These are phyloP conservation scores for Periophthalmus modestus DNA, from an alignment of 2,113 vertebrate genomes.

Conservation along the genomic window DNA sequence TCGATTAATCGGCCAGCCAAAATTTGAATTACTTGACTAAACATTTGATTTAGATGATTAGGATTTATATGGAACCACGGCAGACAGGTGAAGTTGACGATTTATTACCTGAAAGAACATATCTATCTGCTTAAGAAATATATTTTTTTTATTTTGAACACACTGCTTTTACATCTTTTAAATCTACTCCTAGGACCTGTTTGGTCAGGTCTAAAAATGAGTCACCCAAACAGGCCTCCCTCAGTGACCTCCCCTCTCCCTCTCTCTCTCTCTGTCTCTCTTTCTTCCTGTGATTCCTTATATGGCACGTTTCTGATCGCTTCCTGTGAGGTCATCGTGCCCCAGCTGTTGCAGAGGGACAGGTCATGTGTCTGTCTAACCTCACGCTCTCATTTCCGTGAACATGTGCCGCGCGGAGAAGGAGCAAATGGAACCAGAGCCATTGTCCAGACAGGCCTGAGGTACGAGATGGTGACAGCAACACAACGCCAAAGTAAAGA, in stretches of 20 bases:
- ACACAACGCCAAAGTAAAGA: constrained; percentile 31
- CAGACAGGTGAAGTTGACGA: too few species aligned
- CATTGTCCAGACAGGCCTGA: constrained; percentile 33
- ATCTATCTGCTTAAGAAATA: not conserved
- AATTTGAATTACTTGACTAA: too few species aligned
- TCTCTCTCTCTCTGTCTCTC: constrained; percentile 24
- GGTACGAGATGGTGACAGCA: constrained; percentile 46
- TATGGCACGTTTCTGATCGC: constrained; percentile 47
- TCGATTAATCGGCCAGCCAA: too few species aligned
- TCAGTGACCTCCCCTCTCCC: constrained; percentile 34
- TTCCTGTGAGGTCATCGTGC: constrained; percentile 57
- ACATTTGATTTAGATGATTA: too few species aligned
- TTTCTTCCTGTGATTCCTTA: constrained; percentile 36
- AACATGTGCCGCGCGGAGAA: not conserved
- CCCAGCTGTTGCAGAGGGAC: constrained; percentile 51
- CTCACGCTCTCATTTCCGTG: constrained; percentile 30
- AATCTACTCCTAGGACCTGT: constrained; percentile 20
- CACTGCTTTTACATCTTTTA: constrained; percentile 5
- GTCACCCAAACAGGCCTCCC: constrained; percentile 45
- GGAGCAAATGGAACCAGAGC: constrained; percentile 35
- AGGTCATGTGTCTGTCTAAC: constrained; percentile 41
- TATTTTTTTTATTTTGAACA: not conserved
- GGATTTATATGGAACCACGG: too few species aligned
- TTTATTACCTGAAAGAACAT: not conserved
- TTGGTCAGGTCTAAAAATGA: constrained; percentile 53